Percentiles rank a stretch among this genome's conserved stretches.
Conservation (phyloP, 2,113 vertebrate genomes). For the Gymnogyps californianus region DNA sequence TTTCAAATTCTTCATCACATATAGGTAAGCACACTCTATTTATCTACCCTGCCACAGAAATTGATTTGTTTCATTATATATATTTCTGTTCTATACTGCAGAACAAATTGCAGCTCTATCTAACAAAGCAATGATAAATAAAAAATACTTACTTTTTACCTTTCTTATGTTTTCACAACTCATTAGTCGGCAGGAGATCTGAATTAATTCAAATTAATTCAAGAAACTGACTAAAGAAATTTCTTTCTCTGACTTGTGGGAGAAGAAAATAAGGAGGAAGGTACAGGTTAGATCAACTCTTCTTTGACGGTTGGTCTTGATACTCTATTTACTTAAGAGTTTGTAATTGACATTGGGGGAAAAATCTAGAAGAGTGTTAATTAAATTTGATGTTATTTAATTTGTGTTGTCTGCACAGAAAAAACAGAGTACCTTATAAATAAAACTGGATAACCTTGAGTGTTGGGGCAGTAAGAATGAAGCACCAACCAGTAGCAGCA, state of each 20-base stretch:
- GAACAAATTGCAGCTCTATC: background rate
- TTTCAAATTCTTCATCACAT: background rate
- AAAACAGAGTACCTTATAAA: background rate
- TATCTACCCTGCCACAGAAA: background rate
- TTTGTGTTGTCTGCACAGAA: rapidly evolving
- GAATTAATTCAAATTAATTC: background rate
- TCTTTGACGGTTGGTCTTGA: background rate
- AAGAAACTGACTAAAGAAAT: background rate
- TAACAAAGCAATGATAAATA: background rate
- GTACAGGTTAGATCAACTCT: background rate
- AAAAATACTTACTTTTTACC: background rate
- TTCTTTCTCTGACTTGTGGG: background rate
- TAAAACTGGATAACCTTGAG: background rate
- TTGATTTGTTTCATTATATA: background rate
- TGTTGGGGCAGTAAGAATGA: background rate
- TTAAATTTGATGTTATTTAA: background rate
- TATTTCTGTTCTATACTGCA: background rate
- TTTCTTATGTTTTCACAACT: background rate
- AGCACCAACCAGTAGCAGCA: background rate
- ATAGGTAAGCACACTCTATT: background rate
- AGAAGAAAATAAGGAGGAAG: background rate
- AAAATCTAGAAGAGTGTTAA: background rate
- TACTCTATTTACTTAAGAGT: background rate
- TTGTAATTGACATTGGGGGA: background rate
- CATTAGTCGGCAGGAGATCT: background rate